Evolutionary conservation across 2,888 invertebrate genomes (phyloP).

Genomic region (Sphinx pinastri): DNA sequence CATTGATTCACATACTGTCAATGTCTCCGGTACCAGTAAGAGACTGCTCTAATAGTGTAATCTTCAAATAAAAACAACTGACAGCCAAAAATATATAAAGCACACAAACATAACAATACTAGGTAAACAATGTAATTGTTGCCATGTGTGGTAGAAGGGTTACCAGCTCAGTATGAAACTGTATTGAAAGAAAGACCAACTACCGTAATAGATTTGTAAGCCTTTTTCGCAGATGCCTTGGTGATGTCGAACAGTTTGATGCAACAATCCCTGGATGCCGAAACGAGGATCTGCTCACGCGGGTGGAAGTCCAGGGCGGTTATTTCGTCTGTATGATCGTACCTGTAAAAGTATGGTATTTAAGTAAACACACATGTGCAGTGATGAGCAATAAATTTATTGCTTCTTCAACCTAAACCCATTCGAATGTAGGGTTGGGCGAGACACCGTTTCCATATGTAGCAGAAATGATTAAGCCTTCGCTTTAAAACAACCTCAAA

Average conservation of each 20-base stretch:
- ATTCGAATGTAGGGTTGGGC: too few species aligned
- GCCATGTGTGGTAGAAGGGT: too few species aligned
- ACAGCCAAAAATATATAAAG: too few species aligned
- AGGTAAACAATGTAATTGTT: too few species aligned
- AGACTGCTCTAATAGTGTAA: too few species aligned
- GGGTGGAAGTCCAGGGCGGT: conserved; percentile 99
- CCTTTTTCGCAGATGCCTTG: conserved; percentile 99
- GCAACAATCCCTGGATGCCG: conserved; percentile 96
- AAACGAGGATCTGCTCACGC: conserved; percentile 95
- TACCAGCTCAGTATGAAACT: too few species aligned
- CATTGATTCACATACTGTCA: neutral
- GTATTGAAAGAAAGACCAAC: conserved; percentile 39
- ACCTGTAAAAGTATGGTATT: conserved; percentile 58
- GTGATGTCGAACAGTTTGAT: conserved; percentile 99
- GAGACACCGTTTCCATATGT: too few species aligned
- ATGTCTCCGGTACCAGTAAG: too few species aligned
- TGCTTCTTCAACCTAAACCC: neutral
- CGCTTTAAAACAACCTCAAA: too few species aligned
- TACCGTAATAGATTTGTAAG: conserved; percentile 96
- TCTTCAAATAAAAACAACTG: too few species aligned
- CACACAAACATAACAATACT: too few species aligned
- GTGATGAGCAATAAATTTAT: neutral
- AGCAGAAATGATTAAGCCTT: too few species aligned
- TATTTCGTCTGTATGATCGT: conserved; percentile 99
- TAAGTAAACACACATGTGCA: neutral